phyloP scores from a whole-genome alignment of 2,113 vertebrate genomes.

The rat (Rattus norvegicus) region GRCr8 NC_086022.1:150196501-150197000 shows the following conservation, averaged over 20 bases:
- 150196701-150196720: conserved; percentile 70
- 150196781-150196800: conserved; percentile 78
- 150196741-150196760: conserved; percentile 73
- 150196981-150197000: conserved; percentile 6
- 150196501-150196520: conserved; percentile 45
- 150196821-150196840: conserved; percentile 61
- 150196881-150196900: background rate
- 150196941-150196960: background rate
- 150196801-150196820: conserved; percentile 68
- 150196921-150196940: conserved; percentile 6
- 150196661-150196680: conserved; percentile 65
- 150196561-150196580: conserved; percentile 66
- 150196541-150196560: conserved; percentile 49
- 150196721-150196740: conserved; percentile 76
- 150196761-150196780: conserved; percentile 76
- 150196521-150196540: conserved; percentile 54
- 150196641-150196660: conserved; percentile 78
- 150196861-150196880: conserved; percentile 10
- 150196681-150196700: conserved; percentile 57
- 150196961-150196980: conserved; percentile 22
- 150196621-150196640: conserved; percentile 73
- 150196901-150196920: background rate
- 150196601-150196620: conserved; percentile 66
- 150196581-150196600: conserved; percentile 64
- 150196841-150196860: conserved; percentile 43